A percentile compares a stretch with the other conserved stretches of the same genome.
Conservation (phyloP, 2,888 invertebrate species). For the Perizoma flavofasciatum region DNA sequence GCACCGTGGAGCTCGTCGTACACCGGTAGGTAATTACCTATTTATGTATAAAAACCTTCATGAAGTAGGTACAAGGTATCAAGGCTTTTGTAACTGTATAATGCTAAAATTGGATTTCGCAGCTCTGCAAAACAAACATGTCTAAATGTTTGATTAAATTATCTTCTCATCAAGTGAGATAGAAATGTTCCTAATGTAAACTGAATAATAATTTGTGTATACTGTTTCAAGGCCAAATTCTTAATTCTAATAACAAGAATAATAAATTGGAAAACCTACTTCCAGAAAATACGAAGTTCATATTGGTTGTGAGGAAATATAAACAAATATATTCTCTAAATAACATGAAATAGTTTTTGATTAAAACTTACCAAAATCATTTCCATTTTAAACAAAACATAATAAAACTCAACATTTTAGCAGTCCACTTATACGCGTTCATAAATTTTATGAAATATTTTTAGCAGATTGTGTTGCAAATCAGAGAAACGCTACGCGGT, state of each 20-base stretch:
- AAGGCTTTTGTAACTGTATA: not conserved
- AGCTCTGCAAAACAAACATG: slow-evolving; percentile 24
- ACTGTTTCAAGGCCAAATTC: slow-evolving; percentile 13
- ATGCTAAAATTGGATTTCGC: slow-evolving; percentile 11
- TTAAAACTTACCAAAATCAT: slow-evolving; percentile 15
- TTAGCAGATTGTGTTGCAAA: slow-evolving; percentile 37
- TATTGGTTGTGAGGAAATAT: too few species aligned
- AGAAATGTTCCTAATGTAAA: not conserved
- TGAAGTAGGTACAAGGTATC: too few species aligned
- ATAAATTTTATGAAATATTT: slow-evolving; percentile 24
- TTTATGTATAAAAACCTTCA: too few species aligned
- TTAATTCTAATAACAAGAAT: not conserved
- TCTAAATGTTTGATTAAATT: slow-evolving; percentile 23
- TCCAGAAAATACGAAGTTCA: not conserved
- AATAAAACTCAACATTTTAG: slow-evolving; percentile 18
- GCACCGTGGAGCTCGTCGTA: too few species aligned
- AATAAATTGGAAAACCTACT: not conserved
- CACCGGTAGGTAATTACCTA: too few species aligned
- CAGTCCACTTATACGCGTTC: slow-evolving; percentile 5
- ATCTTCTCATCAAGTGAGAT: slow-evolving; percentile 9
- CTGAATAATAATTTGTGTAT: slow-evolving; percentile 9
- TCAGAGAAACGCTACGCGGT: slow-evolving; percentile 30
- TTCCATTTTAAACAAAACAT: slow-evolving; percentile 20
- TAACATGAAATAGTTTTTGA: too few species aligned
- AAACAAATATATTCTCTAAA: too few species aligned